These are phyloP conservation scores for Alloscopus bannaensis DNA, from an alignment of 2,888 invertebrate species.

Conservation along the genomic window DNA sequence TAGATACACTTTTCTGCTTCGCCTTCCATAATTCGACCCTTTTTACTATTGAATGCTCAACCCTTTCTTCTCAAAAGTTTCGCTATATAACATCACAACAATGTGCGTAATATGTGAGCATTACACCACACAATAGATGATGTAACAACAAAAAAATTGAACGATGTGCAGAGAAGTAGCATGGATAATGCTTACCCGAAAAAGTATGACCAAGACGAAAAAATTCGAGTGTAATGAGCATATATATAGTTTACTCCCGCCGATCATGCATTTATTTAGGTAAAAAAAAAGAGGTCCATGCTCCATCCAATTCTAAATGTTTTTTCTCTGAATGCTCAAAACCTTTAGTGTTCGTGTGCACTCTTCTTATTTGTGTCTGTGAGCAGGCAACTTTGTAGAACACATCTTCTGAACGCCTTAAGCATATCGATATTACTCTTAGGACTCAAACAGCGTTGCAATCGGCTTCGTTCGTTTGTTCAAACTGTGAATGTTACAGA, in stretches of 20 bases:
- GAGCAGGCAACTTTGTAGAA: not conserved
- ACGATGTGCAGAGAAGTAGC: too few species aligned
- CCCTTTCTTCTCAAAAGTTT: too few species aligned
- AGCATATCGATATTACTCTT: not conserved
- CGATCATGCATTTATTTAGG: not conserved
- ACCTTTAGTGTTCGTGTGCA: not conserved
- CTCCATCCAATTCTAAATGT: constrained; percentile 13
- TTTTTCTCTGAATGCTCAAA: not conserved
- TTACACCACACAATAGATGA: too few species aligned
- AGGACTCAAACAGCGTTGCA: not conserved
- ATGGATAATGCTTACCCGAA: too few species aligned
- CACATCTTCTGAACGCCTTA: constrained; percentile 4
- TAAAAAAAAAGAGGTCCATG: constrained; percentile 9
- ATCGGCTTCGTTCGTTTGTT: constrained; percentile 20
- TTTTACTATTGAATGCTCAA: too few species aligned
- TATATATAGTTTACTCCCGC: not conserved
- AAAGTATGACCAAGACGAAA: constrained; percentile 5
- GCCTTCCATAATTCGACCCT: too few species aligned
- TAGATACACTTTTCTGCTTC: too few species aligned
- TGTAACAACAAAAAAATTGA: too few species aligned
- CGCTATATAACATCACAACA: too few species aligned
- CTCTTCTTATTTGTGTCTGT: constrained; percentile 4
- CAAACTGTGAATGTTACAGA: constrained; percentile 25
- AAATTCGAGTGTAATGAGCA: constrained; percentile 9
- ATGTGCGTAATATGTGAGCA: too few species aligned